These are phyloP conservation scores for Crypturellus tataupa DNA, from an alignment of 2,797 vertebrate genomes.

Conservation along the genomic window DNA sequence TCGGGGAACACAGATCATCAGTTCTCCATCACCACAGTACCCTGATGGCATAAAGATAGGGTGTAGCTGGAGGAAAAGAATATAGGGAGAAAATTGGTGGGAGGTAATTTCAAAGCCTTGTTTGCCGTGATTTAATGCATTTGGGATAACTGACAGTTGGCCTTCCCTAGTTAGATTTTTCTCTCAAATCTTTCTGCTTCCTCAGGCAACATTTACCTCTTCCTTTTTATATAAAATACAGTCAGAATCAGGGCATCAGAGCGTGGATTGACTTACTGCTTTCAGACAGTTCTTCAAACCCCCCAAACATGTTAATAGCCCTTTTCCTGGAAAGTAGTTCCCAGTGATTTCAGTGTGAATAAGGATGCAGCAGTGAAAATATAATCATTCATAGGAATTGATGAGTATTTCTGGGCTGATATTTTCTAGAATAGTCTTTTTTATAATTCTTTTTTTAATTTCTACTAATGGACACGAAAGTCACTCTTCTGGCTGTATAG, in stretches of 20 bases:
- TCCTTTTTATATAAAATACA: slow-evolving; percentile 47
- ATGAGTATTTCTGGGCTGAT: slow-evolving; percentile 19
- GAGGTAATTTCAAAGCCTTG: background rate
- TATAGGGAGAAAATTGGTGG: background rate
- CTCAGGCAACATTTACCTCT: slow-evolving; percentile 36
- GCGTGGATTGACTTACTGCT: slow-evolving; percentile 51
- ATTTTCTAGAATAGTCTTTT: slow-evolving; percentile 30
- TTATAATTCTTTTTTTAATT: slow-evolving; percentile 33
- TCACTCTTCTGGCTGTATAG: background rate
- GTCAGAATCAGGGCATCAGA: slow-evolving; percentile 16
- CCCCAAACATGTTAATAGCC: background rate
- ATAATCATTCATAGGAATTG: slow-evolving; percentile 11
- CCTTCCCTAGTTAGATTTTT: slow-evolving; percentile 4
- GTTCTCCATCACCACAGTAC: background rate
- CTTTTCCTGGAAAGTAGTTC: slow-evolving; percentile 9
- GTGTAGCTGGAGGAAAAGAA: background rate
- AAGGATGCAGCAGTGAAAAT: slow-evolving; percentile 17
- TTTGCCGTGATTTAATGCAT: background rate
- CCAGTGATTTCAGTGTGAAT: slow-evolving; percentile 11
- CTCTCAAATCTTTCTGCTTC: slow-evolving; percentile 42
- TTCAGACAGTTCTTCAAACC: slow-evolving; percentile 44
- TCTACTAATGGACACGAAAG: background rate
- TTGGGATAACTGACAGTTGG: slow-evolving; percentile 36
- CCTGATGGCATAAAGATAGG: background rate
- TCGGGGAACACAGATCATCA: background rate